Percentiles rank a stretch among this genome's conserved stretches.
phyloP scores from a whole-genome alignment of 30 jellyfish, hydroid and myxozoan species.

The Haliclystus octoradiatus region DNA sequence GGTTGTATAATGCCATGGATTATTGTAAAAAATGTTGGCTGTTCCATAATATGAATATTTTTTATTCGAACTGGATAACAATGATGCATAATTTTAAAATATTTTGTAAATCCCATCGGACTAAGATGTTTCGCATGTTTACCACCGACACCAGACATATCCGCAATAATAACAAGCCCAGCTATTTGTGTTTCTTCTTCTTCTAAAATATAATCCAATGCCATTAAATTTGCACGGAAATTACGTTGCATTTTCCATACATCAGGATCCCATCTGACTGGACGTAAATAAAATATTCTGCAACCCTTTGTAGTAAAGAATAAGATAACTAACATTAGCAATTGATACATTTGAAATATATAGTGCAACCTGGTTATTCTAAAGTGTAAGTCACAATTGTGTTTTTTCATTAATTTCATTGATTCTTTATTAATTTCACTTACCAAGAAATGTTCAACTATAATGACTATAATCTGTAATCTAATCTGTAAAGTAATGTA shows the following conservation, averaged over 20 bases:
- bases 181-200: conserved; percentile 41
- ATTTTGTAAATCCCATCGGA: conserved; percentile 12
- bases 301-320: conserved; percentile 14
- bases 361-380: no score
- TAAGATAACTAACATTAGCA: no score
- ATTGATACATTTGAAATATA: no score
- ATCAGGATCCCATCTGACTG: conserved; percentile 40
- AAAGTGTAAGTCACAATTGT: no score
- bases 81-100: conserved; percentile 8
- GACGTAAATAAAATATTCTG: conserved; percentile 19
- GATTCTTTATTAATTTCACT: no score
- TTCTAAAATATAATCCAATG: conserved; percentile 18
- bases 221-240: conserved; percentile 32
- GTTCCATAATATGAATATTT: conserved; percentile 32
- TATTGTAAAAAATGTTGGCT: conserved; percentile 25
- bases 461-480: no score
- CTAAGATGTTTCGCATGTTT: conserved; percentile 33
- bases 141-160: conserved; percentile 23
- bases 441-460: no score
- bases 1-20: conserved; percentile 18
- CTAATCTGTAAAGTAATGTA: no score
- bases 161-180: conserved; percentile 21
- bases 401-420: no score
- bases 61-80: conserved; percentile 37
- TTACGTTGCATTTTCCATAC: conserved; percentile 16